Evolutionary conservation across 1,140 invertebrate species (phyloP), one percentile per base, ranked within the genome.

Genomic region (Euglossa dilemma): DNA sequence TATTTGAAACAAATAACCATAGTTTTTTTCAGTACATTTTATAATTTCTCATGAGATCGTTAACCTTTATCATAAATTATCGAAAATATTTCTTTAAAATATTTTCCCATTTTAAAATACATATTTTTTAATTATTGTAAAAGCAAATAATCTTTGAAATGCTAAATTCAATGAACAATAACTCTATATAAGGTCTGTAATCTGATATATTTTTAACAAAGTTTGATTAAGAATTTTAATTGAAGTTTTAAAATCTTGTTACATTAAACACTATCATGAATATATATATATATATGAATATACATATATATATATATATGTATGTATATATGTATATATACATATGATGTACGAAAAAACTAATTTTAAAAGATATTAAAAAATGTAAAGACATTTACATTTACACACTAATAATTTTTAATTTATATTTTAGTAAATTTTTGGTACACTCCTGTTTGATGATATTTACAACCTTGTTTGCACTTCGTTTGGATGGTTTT

Each of bases 381-480:
- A 57, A 23, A 57, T 28, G n/a, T 25, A 1, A 28, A n/a, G 69
- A 12, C 43, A 64, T 43, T 12, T 20, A 6, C 5, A n/a, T 23
- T 4, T 14, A 20, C 0, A 25, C 54, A 61, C 7, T 77, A 70
- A 77, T 77, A 4, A 25, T 16, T 23, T 84, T 88, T 87, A 83
- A 92, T 90, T 91, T 91, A 88, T 89, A 89, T 95, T 96, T 61
- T 95, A 99, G 99, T 94, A 99, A 99, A 96, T 99, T 99, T 94
- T 95, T 99, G 86, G 98, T 99, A 23, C 98, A 99, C 95, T 96
- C 96, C 84, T 99, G 98, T 94, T 95, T 99, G 85, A 96, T 99
- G 92, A 95, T 98, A 88, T 99, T 99, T 92, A 98, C 98, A 50
- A 96, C 97, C 66, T 94, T 99, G 77, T 97, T 99, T 94, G 97